Percentiles rank a stretch among this genome's conserved stretches.
phyloP scores from a whole-genome alignment of 2,888 invertebrate species.

The Shargacucullia verbasci region DNA sequence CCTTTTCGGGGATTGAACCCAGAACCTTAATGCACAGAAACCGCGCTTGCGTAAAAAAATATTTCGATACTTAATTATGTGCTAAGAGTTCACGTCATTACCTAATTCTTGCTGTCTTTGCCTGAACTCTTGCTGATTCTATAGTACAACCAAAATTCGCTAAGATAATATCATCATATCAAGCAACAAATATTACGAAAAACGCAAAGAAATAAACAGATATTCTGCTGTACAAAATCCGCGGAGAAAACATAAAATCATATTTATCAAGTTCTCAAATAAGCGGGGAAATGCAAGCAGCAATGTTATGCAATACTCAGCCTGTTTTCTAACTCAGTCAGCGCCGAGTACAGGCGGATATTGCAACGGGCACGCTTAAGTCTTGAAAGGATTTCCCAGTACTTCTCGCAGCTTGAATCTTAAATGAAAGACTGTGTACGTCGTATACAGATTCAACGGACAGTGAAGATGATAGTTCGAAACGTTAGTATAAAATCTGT shows the following conservation, averaged over 20 bases:
- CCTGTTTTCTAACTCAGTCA: slow-evolving; percentile 21
- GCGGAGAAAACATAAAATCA: slow-evolving; percentile 37
- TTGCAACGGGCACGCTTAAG: slow-evolving; percentile 45
- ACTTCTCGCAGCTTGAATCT: slow-evolving; percentile 32
- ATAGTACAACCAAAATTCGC: not conserved
- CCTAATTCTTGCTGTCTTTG: too few relatives aligned
- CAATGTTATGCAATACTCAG: slow-evolving; percentile 35
- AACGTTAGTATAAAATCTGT: too few relatives aligned
- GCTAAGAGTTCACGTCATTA: too few relatives aligned
- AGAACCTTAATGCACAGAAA: too few relatives aligned
- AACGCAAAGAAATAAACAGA: slow-evolving; percentile 22
- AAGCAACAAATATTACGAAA: not conserved
- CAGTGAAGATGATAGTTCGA: too few relatives aligned
- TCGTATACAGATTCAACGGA: too few relatives aligned
- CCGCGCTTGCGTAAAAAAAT: too few relatives aligned
- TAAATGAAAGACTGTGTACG: slow-evolving; percentile 25
- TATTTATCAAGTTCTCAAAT: slow-evolving; percentile 34
- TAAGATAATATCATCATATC: slow-evolving; percentile 3
- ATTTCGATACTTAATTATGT: too few relatives aligned
- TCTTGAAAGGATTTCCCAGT: slow-evolving; percentile 55
- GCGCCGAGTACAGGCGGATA: slow-evolving; percentile 34
- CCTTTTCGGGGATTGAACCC: too few relatives aligned
- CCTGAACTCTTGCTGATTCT: too few relatives aligned
- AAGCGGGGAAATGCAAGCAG: slow-evolving; percentile 29
- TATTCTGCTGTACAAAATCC: slow-evolving; percentile 20